A percentile compares a stretch with the other conserved stretches of the same genome.
Evolutionary conservation across 2,888 invertebrate genomes (phyloP).

Genomic region (Tachina lurida): DNA sequence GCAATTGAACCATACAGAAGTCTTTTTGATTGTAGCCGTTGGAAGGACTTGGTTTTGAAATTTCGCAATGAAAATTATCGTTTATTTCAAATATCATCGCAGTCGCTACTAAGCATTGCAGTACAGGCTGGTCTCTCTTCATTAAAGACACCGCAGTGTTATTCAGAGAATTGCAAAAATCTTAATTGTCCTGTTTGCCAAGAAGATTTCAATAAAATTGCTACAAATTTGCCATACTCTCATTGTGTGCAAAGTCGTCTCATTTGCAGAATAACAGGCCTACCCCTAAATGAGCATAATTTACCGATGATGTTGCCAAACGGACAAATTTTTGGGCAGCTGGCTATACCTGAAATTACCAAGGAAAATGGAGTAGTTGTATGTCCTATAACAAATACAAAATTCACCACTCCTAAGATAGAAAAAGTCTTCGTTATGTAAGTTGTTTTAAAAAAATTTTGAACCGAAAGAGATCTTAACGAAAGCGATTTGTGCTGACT

Average conservation of each 20-base stretch:
- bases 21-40: slow-evolving; percentile 87
- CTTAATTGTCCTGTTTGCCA: slow-evolving; percentile 96
- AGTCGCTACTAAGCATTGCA: slow-evolving; percentile 95
- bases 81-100: slow-evolving; percentile 95
- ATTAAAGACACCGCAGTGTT: slow-evolving; percentile 96
- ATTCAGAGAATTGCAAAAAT: slow-evolving; percentile 88
- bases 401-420: slow-evolving; percentile 94
- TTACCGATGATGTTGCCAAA: slow-evolving; percentile 99
- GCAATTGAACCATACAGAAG: slow-evolving; percentile 88
- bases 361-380: slow-evolving; percentile 95
- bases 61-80: slow-evolving; percentile 97
- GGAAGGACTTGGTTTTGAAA: slow-evolving; percentile 93
- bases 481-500: neutral
- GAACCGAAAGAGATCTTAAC: neutral
- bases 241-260: slow-evolving; percentile 98
- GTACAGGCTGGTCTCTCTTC: slow-evolving; percentile 97
- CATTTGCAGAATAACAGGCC: slow-evolving; percentile 93
- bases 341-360: slow-evolving; percentile 95
- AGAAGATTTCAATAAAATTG: slow-evolving; percentile 93
- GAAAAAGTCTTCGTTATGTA: slow-evolving; percentile 99
- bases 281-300: slow-evolving; percentile 98
- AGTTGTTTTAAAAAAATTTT: slow-evolving; percentile 38
- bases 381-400: slow-evolving; percentile 97
- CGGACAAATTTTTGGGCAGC: slow-evolving; percentile 97
- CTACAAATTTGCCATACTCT: slow-evolving; percentile 94